Evolutionary conservation across 2,888 invertebrate species (phyloP).

Genomic region (Leptothorax acervorum): DNA sequence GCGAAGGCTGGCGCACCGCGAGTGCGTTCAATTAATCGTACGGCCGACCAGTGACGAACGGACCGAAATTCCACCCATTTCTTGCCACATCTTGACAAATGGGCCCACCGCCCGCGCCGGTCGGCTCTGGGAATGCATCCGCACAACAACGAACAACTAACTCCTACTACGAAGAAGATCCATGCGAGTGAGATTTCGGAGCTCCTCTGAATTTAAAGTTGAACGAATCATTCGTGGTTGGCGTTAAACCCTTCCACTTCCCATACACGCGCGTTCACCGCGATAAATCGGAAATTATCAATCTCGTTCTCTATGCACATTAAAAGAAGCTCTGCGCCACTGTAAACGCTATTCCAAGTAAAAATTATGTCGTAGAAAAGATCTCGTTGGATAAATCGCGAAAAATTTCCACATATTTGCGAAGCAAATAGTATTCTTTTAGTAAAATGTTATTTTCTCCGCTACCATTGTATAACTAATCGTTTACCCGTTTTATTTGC

Average conservation of each 20-base stretch:
- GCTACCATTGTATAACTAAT: not conserved
- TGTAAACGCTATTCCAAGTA: not conserved
- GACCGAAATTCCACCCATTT: constrained; percentile 76
- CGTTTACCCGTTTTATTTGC: constrained; percentile 1
- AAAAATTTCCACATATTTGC: not conserved
- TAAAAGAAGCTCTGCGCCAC: not conserved
- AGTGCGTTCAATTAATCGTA: constrained; percentile 77
- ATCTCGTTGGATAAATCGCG: not conserved
- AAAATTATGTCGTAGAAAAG: not conserved
- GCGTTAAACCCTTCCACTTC: not conserved
- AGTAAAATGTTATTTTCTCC: constrained; percentile 14
- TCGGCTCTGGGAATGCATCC: constrained; percentile 68
- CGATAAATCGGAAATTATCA: not conserved
- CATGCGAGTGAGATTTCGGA: constrained; percentile 73
- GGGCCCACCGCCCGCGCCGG: constrained; percentile 71
- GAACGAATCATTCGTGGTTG: constrained; percentile 33
- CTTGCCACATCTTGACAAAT: constrained; percentile 76
- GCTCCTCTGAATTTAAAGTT: constrained; percentile 60
- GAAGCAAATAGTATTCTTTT: constrained; percentile 8
- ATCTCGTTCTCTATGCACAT: not conserved
- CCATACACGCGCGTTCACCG: not conserved
- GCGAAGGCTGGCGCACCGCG: constrained; percentile 56
- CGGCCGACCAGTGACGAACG: constrained; percentile 75
- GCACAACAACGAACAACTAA: constrained; percentile 61
- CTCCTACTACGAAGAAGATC: constrained; percentile 30